phyloP scores from a whole-genome alignment of 2,113 vertebrate genomes.

The Ophthalmolycus amberensis region DNA sequence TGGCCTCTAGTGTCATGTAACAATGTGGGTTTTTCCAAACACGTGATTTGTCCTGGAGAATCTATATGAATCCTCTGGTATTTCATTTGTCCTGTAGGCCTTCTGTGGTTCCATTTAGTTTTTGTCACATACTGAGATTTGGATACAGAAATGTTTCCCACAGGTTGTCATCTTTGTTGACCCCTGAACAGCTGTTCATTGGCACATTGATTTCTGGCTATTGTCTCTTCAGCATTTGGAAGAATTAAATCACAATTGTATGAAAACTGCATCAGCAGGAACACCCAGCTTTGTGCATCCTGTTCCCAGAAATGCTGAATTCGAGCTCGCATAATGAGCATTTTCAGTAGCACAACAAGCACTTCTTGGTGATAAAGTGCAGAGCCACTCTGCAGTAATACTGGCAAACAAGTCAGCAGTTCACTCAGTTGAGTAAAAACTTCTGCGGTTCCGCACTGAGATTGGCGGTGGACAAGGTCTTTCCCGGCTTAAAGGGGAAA shows the following conservation, averaged over 20 bases:
- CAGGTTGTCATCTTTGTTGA: neutral
- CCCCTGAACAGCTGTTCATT: no score
- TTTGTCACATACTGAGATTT: neutral
- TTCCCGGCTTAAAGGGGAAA: slow-evolving; percentile 34
- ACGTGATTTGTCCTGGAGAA: slow-evolving; percentile 52
- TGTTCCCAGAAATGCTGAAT: slow-evolving; percentile 37
- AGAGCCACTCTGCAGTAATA: slow-evolving; percentile 1
- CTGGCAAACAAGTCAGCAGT: slow-evolving; percentile 42
- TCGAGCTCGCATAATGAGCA: slow-evolving; percentile 33
- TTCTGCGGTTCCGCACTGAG: neutral
- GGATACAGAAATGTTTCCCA: neutral
- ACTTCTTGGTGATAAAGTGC: slow-evolving; percentile 1
- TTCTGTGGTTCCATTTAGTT: slow-evolving; percentile 1
- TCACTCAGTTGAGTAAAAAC: slow-evolving; percentile 26
- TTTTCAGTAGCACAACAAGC: slow-evolving; percentile 39
- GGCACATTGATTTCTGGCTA: neutral
- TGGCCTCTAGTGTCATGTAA: slow-evolving; percentile 47
- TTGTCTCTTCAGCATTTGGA: neutral
- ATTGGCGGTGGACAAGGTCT: slow-evolving; percentile 6
- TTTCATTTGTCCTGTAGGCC: slow-evolving; percentile 40
- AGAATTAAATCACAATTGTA: neutral
- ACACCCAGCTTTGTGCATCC: neutral
- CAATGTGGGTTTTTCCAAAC: slow-evolving; percentile 47
- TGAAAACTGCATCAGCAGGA: slow-evolving; percentile 29
- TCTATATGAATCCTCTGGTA: slow-evolving; percentile 32